Conservation (phyloP, 2,797 vertebrate genomes). For the Esox lucius region DNA sequence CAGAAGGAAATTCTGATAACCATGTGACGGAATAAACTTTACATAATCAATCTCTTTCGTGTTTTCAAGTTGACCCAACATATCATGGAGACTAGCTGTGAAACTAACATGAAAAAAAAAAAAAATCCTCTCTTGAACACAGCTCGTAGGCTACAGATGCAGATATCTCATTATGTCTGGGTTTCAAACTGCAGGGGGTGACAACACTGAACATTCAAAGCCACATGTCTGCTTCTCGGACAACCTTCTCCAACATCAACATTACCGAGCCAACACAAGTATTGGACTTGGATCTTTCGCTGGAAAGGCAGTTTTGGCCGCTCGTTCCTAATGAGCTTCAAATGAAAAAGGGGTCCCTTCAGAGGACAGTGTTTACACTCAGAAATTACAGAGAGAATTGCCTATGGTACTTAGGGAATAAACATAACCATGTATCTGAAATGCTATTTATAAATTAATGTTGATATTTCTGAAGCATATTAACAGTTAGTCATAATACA, state of each 20-base stretch:
- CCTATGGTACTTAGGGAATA: neutral
- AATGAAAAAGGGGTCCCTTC: neutral
- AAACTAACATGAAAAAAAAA: constrained; percentile 24
- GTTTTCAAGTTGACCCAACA: constrained; percentile 5
- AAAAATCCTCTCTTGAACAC: constrained; percentile 4
- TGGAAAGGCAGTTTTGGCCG: neutral
- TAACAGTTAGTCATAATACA: neutral
- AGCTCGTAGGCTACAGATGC: constrained; percentile 24
- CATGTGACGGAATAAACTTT: neutral
- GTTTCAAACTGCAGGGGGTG: constrained; percentile 38
- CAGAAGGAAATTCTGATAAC: neutral
- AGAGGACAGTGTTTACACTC: neutral
- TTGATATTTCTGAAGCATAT: neutral
- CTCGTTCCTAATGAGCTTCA: neutral
- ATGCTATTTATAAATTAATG: neutral
- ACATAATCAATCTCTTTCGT: neutral
- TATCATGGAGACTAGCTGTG: neutral
- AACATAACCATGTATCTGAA: no score
- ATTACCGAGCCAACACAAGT: constrained; percentile 12
- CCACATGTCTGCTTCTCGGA: constrained; percentile 5
- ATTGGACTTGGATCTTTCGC: constrained; percentile 15
- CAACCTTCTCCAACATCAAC: constrained; percentile 41
- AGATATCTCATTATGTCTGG: constrained; percentile 25
- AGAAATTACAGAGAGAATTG: constrained; percentile 1
- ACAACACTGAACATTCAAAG: constrained; percentile 37